Base-by-base conservation (phyloP, 2,888 invertebrate genomes). In the Apamea sordens region DNA sequence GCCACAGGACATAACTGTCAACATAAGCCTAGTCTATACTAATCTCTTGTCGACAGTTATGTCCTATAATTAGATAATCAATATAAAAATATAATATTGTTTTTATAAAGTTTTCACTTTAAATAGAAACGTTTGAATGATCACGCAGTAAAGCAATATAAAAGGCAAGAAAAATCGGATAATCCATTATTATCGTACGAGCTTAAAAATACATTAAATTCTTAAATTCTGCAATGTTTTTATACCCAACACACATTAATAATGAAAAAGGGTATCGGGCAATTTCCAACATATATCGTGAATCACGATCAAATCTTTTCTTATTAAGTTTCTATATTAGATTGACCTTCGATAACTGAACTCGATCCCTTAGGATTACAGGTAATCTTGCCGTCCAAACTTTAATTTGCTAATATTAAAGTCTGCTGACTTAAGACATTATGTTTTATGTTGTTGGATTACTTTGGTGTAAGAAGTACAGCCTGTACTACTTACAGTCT, bases 381-480 rank as follows among this genome's bases (percentile, higher is more conserved):
- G 81, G 74, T 84, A 90, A 90, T 86, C 87, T 83, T 28, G 47
- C 59, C 70, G 73, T 88, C 70, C 64, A 82, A 89, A 89, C 82
- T 86, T 90, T 86, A 86, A 89, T 89, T 89, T 84, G 50, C 32
- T 13, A 50, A 78, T 68, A 80, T 67, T 79, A 73, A 70, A 82
- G 59, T 56, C 56, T 32, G 53, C 64, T 41, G 53, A 68, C 41
- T 69, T 74, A 53, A 36, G 47, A 61, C 28, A 11, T 64, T 32
- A 63, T 61, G 1, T 28, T 15, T 61, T 2, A 61, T 61, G 61
- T 28, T 28, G 28, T 63, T 32, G 18, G 21, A 10, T 63, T 32
- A 8, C 18, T 32, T 63, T 18, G 10, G 21, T 36, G 64, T 32
- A 21, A 36, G 32, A 36, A 21, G 63, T 63, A 32, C 8, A 63